Base-by-base conservation (phyloP, 2,797 vertebrate species). In the Hypotaenidia okinawae region DNA sequence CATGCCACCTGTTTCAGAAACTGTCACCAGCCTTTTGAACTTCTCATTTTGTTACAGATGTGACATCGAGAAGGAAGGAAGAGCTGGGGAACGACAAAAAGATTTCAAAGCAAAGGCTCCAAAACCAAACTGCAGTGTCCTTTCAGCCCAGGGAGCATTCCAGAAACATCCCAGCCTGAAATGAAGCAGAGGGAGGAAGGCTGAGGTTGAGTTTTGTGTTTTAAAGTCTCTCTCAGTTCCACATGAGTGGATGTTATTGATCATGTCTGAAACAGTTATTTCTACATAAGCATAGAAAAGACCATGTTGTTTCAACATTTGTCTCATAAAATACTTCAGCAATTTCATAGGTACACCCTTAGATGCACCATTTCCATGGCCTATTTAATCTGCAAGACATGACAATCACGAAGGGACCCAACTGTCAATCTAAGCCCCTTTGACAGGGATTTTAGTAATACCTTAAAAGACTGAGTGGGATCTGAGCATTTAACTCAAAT, bases 141-240 rank as follows among this genome's bases (percentile, higher is more conserved):
- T 85, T 87, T 75, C 82, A 94, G 43, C 13, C 8, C 28, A 39
- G 49, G 64, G 51, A 89, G 75, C 83, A 41, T 23, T 80, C 66
- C 77, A 93, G 58, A 88, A 95, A 92, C 0, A 2, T 72, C 47
- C 28, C 32, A 79, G 77, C 59, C 84, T 80, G 72, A 92, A 95
- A 93, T 89, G 93, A 93, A 95, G 64, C 4, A 2, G 39, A 87
- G 22, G 27, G 87, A 96, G 72, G 81, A 96, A 95, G 92, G 89
- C 75, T 89, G 89, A 95, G 78, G 89, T 33, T 92, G 54, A 89
- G 73, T 91, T 85, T 83, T 58, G 37, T 84, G 66, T n/a, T 92
- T 83, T 67, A 70, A 77, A 87, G 9, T 45, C 43, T 86, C 35
- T 41, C 49, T 92, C 55, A 54, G 28, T 80, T 80, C 49, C 54